A percentile compares a stretch with the other conserved stretches of the same genome.
Conservation (phyloP, 2,888 invertebrate genomes). For the Xanthostigma xanthostigma region DNA sequence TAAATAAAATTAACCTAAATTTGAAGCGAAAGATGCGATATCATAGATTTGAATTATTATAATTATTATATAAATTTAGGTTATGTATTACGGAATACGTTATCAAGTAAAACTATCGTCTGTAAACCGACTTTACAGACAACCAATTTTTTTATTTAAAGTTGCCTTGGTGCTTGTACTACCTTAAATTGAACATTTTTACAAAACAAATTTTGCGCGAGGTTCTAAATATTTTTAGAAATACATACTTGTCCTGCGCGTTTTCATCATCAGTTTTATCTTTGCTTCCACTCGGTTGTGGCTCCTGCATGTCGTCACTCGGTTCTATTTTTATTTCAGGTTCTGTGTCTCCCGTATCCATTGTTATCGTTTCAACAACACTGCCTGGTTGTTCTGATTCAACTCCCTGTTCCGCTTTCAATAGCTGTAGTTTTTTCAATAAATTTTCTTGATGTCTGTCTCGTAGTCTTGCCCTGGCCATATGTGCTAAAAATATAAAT, state of each 20-base stretch:
- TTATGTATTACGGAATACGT: no score
- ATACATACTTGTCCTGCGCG: slow-evolving; percentile 9
- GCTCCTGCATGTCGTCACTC: neutral
- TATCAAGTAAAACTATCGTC: no score
- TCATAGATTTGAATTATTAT: no score
- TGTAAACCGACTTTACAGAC: no score
- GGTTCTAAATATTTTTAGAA: neutral
- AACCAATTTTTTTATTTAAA: no score
- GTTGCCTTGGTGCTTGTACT: no score
- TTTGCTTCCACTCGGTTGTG: slow-evolving; percentile 4
- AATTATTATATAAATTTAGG: no score
- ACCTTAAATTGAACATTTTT: neutral
- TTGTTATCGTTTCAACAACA: slow-evolving; percentile 1
- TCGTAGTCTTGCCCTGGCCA: slow-evolving; percentile 79
- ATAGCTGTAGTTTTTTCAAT: slow-evolving; percentile 69
- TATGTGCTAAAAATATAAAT: slow-evolving; percentile 50
- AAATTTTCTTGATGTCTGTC: slow-evolving; percentile 88
- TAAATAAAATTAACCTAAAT: no score
- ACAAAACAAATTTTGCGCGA: neutral
- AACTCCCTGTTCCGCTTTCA: slow-evolving; percentile 74
- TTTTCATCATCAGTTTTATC: slow-evolving; percentile 3
- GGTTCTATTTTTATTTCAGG: slow-evolving; percentile 6
- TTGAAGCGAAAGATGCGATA: no score
- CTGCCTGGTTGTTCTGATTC: slow-evolving; percentile 17
- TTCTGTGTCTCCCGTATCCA: slow-evolving; percentile 4